phyloP scores from a whole-genome alignment of 2,888 invertebrate species.

The Morpho deidamia region DNA sequence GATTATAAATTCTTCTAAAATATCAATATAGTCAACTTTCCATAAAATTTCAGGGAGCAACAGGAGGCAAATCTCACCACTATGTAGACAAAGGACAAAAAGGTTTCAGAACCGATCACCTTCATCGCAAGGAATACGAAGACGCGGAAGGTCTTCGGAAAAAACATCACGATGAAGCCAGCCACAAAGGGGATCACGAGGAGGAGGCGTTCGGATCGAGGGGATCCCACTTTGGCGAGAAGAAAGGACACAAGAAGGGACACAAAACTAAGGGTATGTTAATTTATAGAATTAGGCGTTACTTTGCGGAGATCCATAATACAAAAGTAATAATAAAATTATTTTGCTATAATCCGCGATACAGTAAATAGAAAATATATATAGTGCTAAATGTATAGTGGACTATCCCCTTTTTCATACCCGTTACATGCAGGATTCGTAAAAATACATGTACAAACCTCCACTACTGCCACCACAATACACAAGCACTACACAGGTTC shows the following conservation, averaged over 20 bases:
- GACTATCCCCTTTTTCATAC: too few relatives aligned
- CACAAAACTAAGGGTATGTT: slow-evolving; percentile 87
- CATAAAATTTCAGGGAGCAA: slow-evolving; percentile 54
- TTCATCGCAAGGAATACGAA: slow-evolving; percentile 78
- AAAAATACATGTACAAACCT: too few relatives aligned
- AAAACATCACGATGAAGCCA: slow-evolving; percentile 81
- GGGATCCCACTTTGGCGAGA: slow-evolving; percentile 84
- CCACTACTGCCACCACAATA: too few relatives aligned
- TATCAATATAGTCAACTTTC: slow-evolving; percentile 22
- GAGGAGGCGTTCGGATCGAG: slow-evolving; percentile 83
- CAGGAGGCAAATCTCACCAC: slow-evolving; percentile 78
- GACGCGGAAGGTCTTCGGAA: slow-evolving; percentile 81
- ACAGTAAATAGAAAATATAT: too few relatives aligned
- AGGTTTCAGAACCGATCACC: slow-evolving; percentile 78
- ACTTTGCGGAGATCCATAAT: too few relatives aligned
- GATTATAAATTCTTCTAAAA: too few relatives aligned
- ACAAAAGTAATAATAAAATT: too few relatives aligned
- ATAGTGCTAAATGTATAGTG: too few relatives aligned
- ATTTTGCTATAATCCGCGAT: too few relatives aligned
- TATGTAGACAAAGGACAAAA: slow-evolving; percentile 79
- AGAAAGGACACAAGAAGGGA: slow-evolving; percentile 87
- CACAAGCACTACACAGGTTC: too few relatives aligned
- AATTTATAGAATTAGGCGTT: too few relatives aligned
- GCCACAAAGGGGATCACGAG: slow-evolving; percentile 81
- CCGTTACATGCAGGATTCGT: too few relatives aligned